These are phyloP conservation scores for Paramuricea clavata DNA, from an alignment of 92 coral and sea anemone genomes.

Conservation along the genomic window DNA sequence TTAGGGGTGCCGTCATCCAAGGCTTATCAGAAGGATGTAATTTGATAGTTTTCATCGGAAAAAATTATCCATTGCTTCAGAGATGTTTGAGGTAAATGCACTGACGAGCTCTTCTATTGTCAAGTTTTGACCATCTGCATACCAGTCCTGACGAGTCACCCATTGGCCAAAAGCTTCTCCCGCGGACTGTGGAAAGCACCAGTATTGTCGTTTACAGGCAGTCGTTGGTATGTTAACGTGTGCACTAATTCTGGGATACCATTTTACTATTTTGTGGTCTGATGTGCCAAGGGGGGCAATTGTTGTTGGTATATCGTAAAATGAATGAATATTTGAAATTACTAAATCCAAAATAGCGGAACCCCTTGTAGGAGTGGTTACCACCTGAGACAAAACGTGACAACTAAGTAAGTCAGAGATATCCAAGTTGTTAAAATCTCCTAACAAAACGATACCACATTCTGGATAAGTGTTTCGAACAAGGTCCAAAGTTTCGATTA, in stretches of 20 bases:
- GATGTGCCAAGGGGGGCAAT: conserved; percentile 44
- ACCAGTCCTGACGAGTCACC: conserved; percentile 40
- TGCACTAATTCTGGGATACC: conserved; percentile 9
- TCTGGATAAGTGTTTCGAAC: conserved; percentile 45
- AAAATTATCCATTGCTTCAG: too few relatives aligned
- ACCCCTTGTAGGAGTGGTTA: conserved; percentile 7
- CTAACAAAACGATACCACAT: conserved; percentile 38
- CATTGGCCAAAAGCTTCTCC: conserved; percentile 23
- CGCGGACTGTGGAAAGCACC: conserved; percentile 4
- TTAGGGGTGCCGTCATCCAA: conserved; percentile 63
- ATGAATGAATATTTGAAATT: not conserved
- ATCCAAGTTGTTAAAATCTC: too few relatives aligned
- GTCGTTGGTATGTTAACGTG: not conserved
- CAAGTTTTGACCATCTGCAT: conserved; percentile 35
- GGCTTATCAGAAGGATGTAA: conserved; percentile 60
- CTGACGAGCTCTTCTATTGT: conserved; percentile 18
- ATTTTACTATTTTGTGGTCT: conserved; percentile 42
- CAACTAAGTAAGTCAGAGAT: not conserved
- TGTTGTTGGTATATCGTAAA: conserved; percentile 5
- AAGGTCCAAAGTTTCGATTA: conserved; percentile 21
- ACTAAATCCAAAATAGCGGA: conserved; percentile 38
- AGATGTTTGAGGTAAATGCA: too few relatives aligned
- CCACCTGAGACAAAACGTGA: conserved; percentile 2
- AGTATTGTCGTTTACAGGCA: not conserved
- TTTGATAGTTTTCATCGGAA: too few relatives aligned